phyloP scores from a whole-genome alignment of 2,113 vertebrate species.

The Elanus axillaris region DNA sequence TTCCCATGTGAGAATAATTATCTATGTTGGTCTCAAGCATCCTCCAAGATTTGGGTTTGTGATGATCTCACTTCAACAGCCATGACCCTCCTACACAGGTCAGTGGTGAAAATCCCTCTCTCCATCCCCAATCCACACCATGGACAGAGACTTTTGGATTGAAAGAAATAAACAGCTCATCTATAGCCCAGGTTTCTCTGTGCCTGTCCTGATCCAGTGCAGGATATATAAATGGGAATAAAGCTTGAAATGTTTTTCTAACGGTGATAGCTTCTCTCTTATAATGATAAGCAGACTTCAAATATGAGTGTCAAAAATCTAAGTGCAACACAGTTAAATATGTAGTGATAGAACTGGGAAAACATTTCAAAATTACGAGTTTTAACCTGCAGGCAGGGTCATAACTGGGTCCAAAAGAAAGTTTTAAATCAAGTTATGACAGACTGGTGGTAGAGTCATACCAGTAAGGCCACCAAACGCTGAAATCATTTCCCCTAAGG shows the following conservation, averaged over 20 bases:
- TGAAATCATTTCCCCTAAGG: background rate
- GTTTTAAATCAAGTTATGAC: background rate
- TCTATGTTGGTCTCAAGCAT: background rate
- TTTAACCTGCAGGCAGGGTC: background rate
- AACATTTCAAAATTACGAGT: background rate
- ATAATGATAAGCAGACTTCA: background rate
- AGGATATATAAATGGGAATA: background rate
- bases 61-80: background rate
- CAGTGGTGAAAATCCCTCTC: background rate
- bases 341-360: background rate
- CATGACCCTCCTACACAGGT: fast-evolving
- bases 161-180: background rate
- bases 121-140: fast-evolving
- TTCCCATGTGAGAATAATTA: background rate
- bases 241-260: background rate
- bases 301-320: background rate
- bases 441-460: background rate
- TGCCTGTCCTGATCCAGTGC: background rate
- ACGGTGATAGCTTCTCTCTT: background rate
- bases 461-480: background rate
- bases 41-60: background rate
- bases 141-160: fast-evolving
- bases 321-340: background rate
- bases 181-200: background rate
- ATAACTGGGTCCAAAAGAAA: background rate